These are phyloP conservation scores for Belgica antarctica DNA, from an alignment of 2,888 invertebrate genomes.

Conservation along the genomic window DNA sequence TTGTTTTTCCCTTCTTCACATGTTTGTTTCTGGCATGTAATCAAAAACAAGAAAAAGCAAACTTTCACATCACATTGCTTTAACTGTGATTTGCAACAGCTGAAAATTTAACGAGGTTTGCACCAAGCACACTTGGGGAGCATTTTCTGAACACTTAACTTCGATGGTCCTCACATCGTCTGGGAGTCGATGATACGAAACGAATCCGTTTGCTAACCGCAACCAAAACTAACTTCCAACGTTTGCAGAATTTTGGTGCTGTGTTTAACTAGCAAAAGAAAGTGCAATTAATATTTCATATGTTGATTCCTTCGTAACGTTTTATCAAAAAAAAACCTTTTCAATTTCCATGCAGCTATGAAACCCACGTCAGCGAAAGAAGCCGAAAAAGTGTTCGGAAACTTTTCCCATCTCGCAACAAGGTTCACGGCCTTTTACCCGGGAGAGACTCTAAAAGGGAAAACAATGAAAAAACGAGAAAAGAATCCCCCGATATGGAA, in stretches of 20 bases:
- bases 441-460: too few relatives aligned
- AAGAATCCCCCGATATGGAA: not conserved
- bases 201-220: not conserved
- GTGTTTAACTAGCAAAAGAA: constrained; percentile 1
- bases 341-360: not conserved
- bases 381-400: not conserved
- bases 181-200: not conserved
- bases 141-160: not conserved
- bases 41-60: not conserved
- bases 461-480: not conserved
- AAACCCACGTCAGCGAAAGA: not conserved
- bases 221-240: not conserved
- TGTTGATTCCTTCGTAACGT: not conserved
- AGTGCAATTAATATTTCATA: constrained; percentile 34
- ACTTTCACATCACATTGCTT: not conserved
- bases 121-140: not conserved
- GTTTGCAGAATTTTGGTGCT: not conserved
- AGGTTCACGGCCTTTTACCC: not conserved
- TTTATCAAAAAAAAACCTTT: not conserved
- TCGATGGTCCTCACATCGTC: not conserved
- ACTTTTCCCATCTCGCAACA: not conserved
- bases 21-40: constrained; percentile 1
- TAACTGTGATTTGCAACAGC: not conserved
- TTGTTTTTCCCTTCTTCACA: too few relatives aligned
- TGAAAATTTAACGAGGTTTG: not conserved